phyloP scores from a whole-genome alignment of 2,113 vertebrate genomes.

The Clarias gariepinus region DNA sequence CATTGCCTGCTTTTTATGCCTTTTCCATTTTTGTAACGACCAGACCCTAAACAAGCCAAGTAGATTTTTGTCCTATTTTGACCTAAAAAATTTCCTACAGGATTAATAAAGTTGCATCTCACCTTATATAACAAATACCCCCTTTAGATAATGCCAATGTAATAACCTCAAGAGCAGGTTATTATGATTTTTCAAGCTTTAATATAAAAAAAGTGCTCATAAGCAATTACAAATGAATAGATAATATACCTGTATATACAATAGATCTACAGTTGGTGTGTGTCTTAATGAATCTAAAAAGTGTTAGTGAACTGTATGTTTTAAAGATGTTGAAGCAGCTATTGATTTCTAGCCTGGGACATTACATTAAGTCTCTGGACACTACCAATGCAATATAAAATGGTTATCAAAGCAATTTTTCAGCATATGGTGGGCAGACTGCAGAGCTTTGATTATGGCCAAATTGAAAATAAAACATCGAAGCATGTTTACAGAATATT shows the following conservation, averaged over 20 bases:
- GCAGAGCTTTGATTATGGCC: not conserved
- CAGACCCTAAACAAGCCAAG: no score
- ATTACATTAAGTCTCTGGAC: conserved; percentile 1
- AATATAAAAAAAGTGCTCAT: not conserved
- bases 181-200: not conserved
- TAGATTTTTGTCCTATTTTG: no score
- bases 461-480: not conserved
- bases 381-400: not conserved
- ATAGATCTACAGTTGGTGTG: not conserved
- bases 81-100: no score
- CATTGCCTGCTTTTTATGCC: no score
- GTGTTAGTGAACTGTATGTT: not conserved
- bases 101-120: no score
- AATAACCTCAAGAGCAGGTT: not conserved
- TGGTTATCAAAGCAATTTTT: not conserved
- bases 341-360: not conserved
- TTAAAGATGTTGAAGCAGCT: not conserved
- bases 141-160: not conserved
- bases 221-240: not conserved
- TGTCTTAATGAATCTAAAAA: conserved; percentile 1
- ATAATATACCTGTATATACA: not conserved
- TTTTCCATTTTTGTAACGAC: no score
- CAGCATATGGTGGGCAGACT: not conserved
- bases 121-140: no score
- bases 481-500: not conserved